Percentiles rank a stretch among this genome's conserved stretches.
phyloP scores from a whole-genome alignment of 92 coral and sea anemone species.

The Meandrina meandrites region DNA sequence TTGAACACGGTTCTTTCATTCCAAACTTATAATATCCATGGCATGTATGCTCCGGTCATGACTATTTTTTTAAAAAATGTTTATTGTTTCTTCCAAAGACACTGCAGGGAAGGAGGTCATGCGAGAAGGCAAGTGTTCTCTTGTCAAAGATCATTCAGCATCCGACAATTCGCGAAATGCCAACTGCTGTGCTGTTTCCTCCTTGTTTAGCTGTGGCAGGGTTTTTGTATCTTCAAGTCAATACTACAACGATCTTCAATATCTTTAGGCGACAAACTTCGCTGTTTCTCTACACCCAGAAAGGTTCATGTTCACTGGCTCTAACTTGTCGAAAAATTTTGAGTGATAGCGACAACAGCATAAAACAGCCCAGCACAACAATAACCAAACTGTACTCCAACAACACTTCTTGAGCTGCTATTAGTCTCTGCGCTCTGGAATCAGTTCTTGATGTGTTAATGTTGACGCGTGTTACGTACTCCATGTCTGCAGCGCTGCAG shows the following conservation, averaged over 20 bases:
- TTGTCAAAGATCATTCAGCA: background rate
- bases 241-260: background rate
- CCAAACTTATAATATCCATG: background rate
- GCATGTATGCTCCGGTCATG: background rate
- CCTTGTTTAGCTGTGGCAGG: background rate
- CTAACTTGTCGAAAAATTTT: background rate
- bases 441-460: background rate
- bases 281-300: background rate
- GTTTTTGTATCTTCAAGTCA: background rate
- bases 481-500: background rate
- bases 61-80: too few relatives aligned
- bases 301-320: background rate
- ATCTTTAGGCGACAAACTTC: background rate
- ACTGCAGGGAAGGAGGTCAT: background rate
- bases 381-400: background rate
- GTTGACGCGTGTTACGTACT: background rate
- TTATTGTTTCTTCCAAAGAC: background rate
- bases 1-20: background rate
- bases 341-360: background rate
- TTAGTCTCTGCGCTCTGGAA: background rate
- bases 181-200: background rate
- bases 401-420: background rate
- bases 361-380: constrained; percentile 5
- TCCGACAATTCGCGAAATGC: background rate
- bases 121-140: background rate